Conservation (phyloP, 2,888 invertebrate genomes). For the Nomada fucata region DNA sequence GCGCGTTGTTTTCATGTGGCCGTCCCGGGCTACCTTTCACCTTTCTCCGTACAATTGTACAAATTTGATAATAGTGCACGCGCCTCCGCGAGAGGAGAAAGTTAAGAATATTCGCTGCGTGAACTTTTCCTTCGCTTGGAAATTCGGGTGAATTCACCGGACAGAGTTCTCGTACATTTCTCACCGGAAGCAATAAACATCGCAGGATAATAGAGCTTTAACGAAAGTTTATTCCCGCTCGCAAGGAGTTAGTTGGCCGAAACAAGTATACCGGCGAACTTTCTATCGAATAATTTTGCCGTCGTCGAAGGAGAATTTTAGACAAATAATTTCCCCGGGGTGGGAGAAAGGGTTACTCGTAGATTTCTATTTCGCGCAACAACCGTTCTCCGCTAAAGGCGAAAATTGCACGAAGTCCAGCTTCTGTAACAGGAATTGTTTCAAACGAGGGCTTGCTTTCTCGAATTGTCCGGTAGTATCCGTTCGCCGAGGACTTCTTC, state of each 20-base stretch:
- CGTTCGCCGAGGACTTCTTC: background rate
- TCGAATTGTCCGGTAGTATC: background rate
- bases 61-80: slow-evolving; percentile 52
- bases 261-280: background rate
- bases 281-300: background rate
- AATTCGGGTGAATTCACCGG: slow-evolving; percentile 22
- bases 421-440: background rate
- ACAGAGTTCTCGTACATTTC: background rate
- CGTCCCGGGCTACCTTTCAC: slow-evolving; percentile 56
- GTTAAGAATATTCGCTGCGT: slow-evolving; percentile 38
- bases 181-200: slow-evolving; percentile 11
- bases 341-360: background rate
- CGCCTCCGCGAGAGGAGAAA: slow-evolving; percentile 46
- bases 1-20: slow-evolving; percentile 5
- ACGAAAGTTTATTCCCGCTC: background rate
- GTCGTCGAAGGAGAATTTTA: background rate
- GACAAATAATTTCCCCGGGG: background rate
- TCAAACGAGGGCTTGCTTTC: background rate
- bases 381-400: background rate
- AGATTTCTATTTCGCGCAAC: background rate
- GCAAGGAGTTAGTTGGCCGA: background rate
- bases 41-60: slow-evolving; percentile 47
- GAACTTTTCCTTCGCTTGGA: slow-evolving; percentile 17
- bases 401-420: background rate
- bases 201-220: slow-evolving; percentile 4